Evolutionary conservation across 1,140 invertebrate genomes (phyloP), one percentile per base, ranked within the genome.

Genomic region (Diorhabda carinulata): DNA sequence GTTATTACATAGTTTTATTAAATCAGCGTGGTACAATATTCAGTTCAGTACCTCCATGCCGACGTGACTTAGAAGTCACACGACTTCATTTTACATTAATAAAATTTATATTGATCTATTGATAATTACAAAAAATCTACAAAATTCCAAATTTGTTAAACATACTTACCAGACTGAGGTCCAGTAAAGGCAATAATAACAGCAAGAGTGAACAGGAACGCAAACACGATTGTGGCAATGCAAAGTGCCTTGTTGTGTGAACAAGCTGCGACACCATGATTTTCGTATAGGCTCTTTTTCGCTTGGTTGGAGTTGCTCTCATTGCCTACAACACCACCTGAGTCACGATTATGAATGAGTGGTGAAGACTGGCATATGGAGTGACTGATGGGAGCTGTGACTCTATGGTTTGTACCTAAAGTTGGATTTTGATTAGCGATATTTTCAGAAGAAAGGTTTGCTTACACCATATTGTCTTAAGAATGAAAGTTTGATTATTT

Each of bases 161-260:
- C 25, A 25, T 25, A 77, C 76, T 82, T 81, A 89, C 88, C 86
- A 78, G 87, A 86, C 81, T 89, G 89, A 70, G 93, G 92, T 77
- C 92, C 90, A 63, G 93, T 94, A 80, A 96, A 96, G 61, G 95
- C 93, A 71, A 96, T 93, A 70, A 97, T 89, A 69, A 96, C 83
- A 61, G 94, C 92, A 73, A 93, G 89, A 63, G 90, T 84, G 75
- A 97, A 89, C 71, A 97, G 87, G 47, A 91, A 87, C 3, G 90
- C 85, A 75, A 95, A 89, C 42, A 94, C 89, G 43, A 91, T 80
- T 7, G 88, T 89, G 43, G 92, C 90, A 69, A 96, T 88, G 76
- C 89, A 88, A 5, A 94, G 86, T 42, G 94, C 94, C 72, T 90
- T 87, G 70, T 92, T 89, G 78, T 95, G 91, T 7, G 92, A 95